phyloP scores from a whole-genome alignment of 1,140 invertebrate genomes.

The Caerostris darwini region DNA sequence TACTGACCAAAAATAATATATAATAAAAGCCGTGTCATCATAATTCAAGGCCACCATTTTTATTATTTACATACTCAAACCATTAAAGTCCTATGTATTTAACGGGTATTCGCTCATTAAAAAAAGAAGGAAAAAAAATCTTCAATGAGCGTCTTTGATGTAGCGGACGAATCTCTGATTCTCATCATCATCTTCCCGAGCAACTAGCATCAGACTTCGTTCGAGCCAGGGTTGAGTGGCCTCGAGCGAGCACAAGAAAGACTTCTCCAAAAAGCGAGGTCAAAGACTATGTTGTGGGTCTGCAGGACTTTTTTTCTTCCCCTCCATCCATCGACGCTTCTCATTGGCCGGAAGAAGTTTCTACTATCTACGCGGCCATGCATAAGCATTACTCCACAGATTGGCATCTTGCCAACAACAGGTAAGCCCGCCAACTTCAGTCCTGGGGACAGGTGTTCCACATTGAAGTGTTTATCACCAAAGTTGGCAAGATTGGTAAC shows the following conservation, averaged over 20 bases:
- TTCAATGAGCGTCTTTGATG: not conserved
- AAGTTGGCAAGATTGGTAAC: not conserved
- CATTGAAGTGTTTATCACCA: not conserved
- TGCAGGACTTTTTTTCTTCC: constrained; percentile 44
- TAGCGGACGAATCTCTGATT: not conserved
- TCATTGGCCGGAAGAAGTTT: constrained; percentile 46
- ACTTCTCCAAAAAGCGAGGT: constrained; percentile 63
- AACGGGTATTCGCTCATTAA: not conserved
- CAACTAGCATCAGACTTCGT: not conserved
- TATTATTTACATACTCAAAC: too few species aligned
- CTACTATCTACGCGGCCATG: constrained; percentile 26
- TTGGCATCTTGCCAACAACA: constrained; percentile 56
- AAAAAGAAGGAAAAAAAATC: not conserved
- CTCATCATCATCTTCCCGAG: not conserved
- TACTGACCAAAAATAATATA: too few species aligned
- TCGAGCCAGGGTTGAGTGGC: constrained; percentile 40
- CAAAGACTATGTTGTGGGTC: constrained; percentile 69
- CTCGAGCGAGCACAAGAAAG: constrained; percentile 16
- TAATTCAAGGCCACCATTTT: too few species aligned
- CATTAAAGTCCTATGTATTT: not conserved
- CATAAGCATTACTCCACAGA: constrained; percentile 3
- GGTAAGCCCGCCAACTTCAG: constrained; percentile 42
- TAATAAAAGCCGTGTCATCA: too few species aligned
- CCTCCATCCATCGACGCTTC: not conserved
- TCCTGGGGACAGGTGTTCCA: not conserved